phyloP scores from a whole-genome alignment of 2,888 invertebrate genomes.

The Didymodactylos carnosus region DNA sequence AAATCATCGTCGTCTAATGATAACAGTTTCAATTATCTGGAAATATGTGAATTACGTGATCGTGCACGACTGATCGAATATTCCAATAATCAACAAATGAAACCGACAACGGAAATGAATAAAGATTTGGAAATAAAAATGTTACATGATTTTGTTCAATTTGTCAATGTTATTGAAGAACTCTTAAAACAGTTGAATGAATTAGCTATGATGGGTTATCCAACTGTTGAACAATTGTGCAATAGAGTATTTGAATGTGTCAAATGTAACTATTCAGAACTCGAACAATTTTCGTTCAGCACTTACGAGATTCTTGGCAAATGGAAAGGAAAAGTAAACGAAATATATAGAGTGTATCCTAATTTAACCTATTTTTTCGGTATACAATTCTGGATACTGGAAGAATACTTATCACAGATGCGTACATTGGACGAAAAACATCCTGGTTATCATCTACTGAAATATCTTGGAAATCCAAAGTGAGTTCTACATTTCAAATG shows the following conservation, averaged over 20 bases:
- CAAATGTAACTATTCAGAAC: neutral
- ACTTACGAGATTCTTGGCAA: neutral
- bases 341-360: neutral
- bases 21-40: too few relatives aligned
- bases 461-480: neutral
- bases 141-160: neutral
- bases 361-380: neutral
- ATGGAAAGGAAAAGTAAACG: neutral
- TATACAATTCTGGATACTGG: neutral
- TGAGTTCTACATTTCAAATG: too few relatives aligned
- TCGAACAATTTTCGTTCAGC: neutral
- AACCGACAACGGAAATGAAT: neutral
- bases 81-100: neutral
- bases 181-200: neutral
- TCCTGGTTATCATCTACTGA: neutral
- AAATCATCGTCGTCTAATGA: neutral
- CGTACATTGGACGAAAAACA: neutral
- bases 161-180: neutral
- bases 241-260: neutral
- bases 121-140: too few relatives aligned
- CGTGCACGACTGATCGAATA: neutral
- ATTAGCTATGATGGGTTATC: neutral
- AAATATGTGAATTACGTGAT: slow-evolving; percentile 1
- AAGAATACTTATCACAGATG: neutral
- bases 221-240: neutral